A percentile compares a stretch with the other conserved stretches of the same genome.
phyloP scores from a whole-genome alignment of 2,797 vertebrate species.

The Morelia viridis region DNA sequence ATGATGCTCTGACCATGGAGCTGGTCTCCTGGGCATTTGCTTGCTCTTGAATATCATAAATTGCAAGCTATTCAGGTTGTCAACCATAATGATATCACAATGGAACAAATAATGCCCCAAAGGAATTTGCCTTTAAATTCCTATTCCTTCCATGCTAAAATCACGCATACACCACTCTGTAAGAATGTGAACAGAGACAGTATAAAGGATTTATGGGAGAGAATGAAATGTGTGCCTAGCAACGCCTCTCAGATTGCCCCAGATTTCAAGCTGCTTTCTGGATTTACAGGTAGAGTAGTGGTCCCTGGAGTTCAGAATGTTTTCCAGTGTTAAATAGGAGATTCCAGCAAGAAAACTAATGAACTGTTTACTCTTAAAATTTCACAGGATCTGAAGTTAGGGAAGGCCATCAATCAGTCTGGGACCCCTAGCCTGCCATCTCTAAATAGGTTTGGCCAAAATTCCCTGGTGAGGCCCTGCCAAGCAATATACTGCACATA shows the following conservation, averaged over 20 bases:
- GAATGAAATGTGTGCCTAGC: conserved; percentile 21
- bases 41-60: conserved; percentile 39
- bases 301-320: background rate
- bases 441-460: background rate
- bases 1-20: conserved; percentile 3
- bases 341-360: background rate
- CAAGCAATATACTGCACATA: background rate
- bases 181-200: background rate
- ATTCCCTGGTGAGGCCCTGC: background rate
- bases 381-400: background rate
- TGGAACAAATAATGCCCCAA: background rate
- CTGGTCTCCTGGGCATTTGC: background rate
- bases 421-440: background rate
- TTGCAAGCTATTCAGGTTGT: conserved; percentile 29
- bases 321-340: background rate
- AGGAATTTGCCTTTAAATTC: conserved; percentile 14
- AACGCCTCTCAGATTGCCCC: conserved; percentile 14
- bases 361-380: conserved; percentile 33
- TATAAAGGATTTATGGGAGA: background rate
- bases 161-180: conserved; percentile 7
- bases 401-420: background rate
- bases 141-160: background rate
- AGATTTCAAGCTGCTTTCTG: background rate
- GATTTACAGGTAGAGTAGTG: conserved; percentile 6
- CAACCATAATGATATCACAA: conserved; percentile 23